Evolutionary conservation across 2,888 invertebrate species (phyloP), one percentile per base, ranked within the genome.

Genomic region (Bombylius discolor): DNA sequence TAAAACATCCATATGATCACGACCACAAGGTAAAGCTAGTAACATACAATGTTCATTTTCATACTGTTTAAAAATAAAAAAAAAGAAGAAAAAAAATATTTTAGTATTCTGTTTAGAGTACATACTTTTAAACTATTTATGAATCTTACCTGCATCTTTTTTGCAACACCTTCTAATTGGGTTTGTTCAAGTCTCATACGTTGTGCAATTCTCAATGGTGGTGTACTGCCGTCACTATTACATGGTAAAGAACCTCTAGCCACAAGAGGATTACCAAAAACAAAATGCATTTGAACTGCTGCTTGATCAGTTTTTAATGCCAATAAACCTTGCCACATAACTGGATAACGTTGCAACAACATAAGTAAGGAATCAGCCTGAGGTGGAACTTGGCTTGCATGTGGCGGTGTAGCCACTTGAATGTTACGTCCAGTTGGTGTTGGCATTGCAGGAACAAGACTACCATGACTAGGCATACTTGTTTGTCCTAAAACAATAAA

Each of bases 261-360:
- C 60, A 98, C 89, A 64, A 81, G 80, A 11, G 89, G 87, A 78
- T 91, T 95, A 56, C 98, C 98, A 66, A 91, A 90, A 61, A 98
- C 93, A 75, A 93, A 95, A 77, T 97, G 96, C 97, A 98, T 97
- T 78, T 98, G 97, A 49, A 98, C 97, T 36, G 92, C 91, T 7
- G 96, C 95, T 66, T 90, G 89, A 77, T 97, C 97, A 72, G 94
- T 97, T 78, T 98, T 98, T 63, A 98, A 78, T 0, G 93, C 96
- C 62, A 98, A 75, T 59, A 92, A 76, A 2, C 98, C 95, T 76
- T 96, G 95, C 98, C 98, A 98, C 88, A 96, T 91, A 49, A 95
- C 88, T 11, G 96, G 96, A 75, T 95, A 95, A 57, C 91, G 85
- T 84, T 94, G 83, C 8, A 92, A 77, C 54, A 92, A 73, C 78